Conservation (phyloP, 2,113 vertebrate species). For the Eretmochelys imbricata region DNA sequence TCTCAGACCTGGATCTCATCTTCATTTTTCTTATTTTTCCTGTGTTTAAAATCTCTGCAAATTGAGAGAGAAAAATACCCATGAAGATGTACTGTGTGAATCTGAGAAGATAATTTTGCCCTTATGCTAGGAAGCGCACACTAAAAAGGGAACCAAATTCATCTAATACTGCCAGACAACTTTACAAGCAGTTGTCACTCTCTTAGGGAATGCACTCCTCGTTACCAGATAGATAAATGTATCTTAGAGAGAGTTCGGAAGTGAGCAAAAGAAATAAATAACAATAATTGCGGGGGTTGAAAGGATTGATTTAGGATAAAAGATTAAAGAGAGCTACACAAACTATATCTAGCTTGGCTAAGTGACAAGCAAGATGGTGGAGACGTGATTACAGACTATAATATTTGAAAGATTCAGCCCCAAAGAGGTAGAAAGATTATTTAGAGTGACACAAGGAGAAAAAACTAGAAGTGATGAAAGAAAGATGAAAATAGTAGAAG, state of each 20-base stretch:
- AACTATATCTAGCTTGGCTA: not conserved
- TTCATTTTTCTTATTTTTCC: not conserved
- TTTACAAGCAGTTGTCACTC: not conserved
- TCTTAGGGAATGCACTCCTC: not conserved
- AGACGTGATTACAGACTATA: not conserved
- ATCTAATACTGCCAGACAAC: conserved; percentile 3
- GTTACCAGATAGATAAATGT: not conserved
- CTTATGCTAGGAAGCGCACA: not conserved
- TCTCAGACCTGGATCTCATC: not conserved
- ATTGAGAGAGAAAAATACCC: not conserved
- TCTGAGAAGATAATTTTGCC: not conserved
- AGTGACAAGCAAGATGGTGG: not conserved
- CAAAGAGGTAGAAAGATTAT: not conserved
- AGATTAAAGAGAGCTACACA: conserved; percentile 1
- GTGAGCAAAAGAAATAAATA: not conserved
- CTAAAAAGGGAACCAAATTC: not conserved
- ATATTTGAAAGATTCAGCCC: not conserved
- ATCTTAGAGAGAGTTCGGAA: conserved; percentile 1
- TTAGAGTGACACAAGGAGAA: not conserved
- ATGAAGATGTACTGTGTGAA: not conserved
- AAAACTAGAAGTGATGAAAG: not conserved
- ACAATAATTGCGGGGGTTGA: not conserved
- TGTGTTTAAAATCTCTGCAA: not conserved
- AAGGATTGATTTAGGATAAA: not conserved
- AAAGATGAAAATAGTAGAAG: not conserved